Evolutionary conservation across 1,140 invertebrate species (phyloP).

Genomic region (Rhysida immarginata): DNA sequence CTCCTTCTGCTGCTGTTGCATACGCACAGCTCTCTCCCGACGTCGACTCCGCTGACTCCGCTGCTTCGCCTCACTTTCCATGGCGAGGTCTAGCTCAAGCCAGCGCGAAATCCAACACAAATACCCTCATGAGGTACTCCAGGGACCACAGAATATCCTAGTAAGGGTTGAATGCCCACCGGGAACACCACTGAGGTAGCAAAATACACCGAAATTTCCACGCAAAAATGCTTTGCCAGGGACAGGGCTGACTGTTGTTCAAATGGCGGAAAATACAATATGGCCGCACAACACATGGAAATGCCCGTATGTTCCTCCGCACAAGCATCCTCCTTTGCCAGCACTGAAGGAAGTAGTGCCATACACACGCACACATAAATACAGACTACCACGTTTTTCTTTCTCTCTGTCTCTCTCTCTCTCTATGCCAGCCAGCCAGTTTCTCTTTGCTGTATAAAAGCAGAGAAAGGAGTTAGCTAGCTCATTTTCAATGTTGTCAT

Average conservation of each 20-base stretch:
- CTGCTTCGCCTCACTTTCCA: conserved; percentile 64
- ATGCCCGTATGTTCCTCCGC: neutral
- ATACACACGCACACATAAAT: too few species aligned
- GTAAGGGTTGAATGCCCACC: neutral
- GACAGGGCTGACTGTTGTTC: conserved; percentile 1
- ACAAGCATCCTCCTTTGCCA: too few species aligned
- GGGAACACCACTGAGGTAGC: neutral
- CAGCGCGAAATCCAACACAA: neutral
- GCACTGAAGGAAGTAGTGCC: too few species aligned
- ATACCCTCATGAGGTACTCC: conserved; percentile 4
- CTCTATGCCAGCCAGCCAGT: too few species aligned
- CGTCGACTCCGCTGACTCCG: conserved; percentile 65
- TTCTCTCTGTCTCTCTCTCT: too few species aligned
- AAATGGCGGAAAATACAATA: conserved; percentile 10
- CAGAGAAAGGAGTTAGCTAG: too few species aligned
- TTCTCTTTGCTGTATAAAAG: too few species aligned
- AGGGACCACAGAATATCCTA: neutral
- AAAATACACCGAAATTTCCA: neutral
- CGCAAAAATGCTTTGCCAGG: neutral
- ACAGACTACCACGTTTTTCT: too few species aligned
- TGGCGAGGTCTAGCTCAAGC: conserved; percentile 24
- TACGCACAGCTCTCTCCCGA: conserved; percentile 66
- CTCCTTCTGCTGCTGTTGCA: conserved; percentile 46
- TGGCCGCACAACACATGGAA: neutral
- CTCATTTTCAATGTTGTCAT: too few species aligned